Conservation (phyloP, 2,888 invertebrate genomes). For the Dascillus cervinus region DNA sequence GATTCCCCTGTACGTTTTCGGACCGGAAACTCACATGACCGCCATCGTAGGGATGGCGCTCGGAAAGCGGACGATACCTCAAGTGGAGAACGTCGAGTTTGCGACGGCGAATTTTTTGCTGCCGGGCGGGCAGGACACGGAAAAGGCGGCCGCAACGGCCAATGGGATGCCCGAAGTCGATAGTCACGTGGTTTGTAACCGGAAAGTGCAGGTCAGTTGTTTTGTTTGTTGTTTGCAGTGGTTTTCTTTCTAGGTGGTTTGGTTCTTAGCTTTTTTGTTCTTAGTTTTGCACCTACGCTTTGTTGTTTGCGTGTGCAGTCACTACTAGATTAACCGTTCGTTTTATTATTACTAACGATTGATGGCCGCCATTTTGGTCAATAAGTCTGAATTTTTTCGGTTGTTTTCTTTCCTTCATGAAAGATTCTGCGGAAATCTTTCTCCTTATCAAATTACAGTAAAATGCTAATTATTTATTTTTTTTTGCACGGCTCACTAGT, state of each 20-base stretch:
- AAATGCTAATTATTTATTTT: no score
- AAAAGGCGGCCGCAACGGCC: constrained; percentile 7
- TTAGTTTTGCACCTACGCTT: constrained; percentile 2
- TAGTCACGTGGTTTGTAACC: not conserved
- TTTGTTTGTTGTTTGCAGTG: constrained; percentile 6
- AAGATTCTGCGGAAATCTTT: no score
- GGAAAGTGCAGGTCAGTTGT: constrained; percentile 10
- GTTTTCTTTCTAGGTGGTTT: constrained; percentile 4
- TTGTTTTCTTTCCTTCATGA: no score
- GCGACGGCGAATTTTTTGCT: constrained; percentile 86
- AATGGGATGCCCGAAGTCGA: not conserved
- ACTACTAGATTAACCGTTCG: no score
- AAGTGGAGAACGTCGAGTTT: constrained; percentile 54
- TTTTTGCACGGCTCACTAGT: no score
- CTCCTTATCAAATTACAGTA: no score
- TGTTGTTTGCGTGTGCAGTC: not conserved
- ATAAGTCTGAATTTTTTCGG: no score
- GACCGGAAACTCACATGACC: constrained; percentile 99
- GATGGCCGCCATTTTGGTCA: no score
- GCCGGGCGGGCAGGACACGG: constrained; percentile 57
- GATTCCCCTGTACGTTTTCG: constrained; percentile 92
- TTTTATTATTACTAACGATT: no score
- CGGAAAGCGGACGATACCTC: constrained; percentile 79
- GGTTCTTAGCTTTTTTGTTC: constrained; percentile 6
- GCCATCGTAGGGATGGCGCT: constrained; percentile 98